A percentile compares a stretch with the other conserved stretches of the same genome.
These are phyloP conservation scores for Agriopis marginaria DNA, from an alignment of 2,888 invertebrate genomes.

Conservation along the genomic window DNA sequence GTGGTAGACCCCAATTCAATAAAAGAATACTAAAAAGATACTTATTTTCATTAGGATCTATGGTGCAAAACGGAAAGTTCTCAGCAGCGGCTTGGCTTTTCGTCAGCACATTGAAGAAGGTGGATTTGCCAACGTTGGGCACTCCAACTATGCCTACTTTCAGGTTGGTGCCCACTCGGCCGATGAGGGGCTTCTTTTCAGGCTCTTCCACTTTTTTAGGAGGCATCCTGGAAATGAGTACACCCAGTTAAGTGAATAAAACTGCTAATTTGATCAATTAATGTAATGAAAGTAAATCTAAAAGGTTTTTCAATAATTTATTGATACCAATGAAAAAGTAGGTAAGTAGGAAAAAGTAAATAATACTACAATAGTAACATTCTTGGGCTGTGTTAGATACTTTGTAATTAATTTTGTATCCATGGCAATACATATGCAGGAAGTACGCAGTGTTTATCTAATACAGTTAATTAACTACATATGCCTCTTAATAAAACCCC, in stretches of 20 bases:
- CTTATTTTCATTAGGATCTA: slow-evolving; percentile 99
- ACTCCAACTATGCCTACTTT: slow-evolving; percentile 98
- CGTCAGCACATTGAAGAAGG: slow-evolving; percentile 99
- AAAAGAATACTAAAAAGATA: slow-evolving; percentile 76
- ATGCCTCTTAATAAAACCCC: not conserved
- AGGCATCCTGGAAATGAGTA: slow-evolving; percentile 86
- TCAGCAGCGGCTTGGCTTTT: slow-evolving; percentile 99
- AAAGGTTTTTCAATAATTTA: too few species aligned
- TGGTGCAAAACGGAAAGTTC: slow-evolving; percentile 99
- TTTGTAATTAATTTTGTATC: too few species aligned
- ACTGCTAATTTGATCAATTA: not conserved
- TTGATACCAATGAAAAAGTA: too few species aligned
- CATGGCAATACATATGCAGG: too few species aligned
- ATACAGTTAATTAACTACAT: too few species aligned
- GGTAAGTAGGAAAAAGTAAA: too few species aligned
- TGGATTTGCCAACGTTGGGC: slow-evolving; percentile 99
- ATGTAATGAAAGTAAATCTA: too few species aligned
- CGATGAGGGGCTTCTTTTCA: slow-evolving; percentile 96
- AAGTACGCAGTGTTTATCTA: too few species aligned
- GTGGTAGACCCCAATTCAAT: not conserved
- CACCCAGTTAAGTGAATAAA: not conserved
- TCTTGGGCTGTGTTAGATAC: too few species aligned
- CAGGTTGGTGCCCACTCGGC: slow-evolving; percentile 97
- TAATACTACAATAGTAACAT: too few species aligned
- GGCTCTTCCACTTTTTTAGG: slow-evolving; percentile 96